These are phyloP conservation scores for Astatotilapia flaviijosephi DNA, from an alignment of 2,113 vertebrate genomes.

Conservation along the genomic window DNA sequence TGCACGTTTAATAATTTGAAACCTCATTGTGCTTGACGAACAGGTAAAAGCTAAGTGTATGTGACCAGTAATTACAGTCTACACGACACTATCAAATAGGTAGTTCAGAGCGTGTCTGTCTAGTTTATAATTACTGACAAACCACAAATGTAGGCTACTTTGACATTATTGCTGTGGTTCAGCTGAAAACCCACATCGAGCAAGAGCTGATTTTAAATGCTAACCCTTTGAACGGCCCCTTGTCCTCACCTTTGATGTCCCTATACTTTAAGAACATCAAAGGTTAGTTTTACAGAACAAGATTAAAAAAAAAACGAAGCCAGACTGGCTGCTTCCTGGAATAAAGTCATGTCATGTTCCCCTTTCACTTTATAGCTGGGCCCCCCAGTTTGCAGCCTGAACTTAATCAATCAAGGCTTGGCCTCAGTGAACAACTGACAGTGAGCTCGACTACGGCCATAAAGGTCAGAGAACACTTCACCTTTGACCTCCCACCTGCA, in stretches of 20 bases:
- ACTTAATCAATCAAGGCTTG: background rate
- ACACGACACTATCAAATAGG: background rate
- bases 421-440: background rate
- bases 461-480: slow-evolving; percentile 14
- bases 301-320: background rate
- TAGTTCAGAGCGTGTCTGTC: background rate
- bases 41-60: background rate
- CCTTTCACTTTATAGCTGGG: background rate
- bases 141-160: background rate
- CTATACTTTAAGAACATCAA: background rate
- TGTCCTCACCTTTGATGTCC: background rate
- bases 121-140: slow-evolving; percentile 6
- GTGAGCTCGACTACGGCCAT: background rate
- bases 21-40: background rate
- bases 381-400: background rate
- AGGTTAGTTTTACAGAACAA: background rate
- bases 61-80: background rate
- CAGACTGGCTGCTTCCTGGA: background rate
- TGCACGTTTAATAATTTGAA: background rate
- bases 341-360: background rate
- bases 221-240: background rate
- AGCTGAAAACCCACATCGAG: background rate
- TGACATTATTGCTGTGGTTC: slow-evolving; percentile 24
- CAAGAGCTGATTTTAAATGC: background rate
- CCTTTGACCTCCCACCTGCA: background rate